A percentile compares a stretch with the other conserved stretches of the same genome.
Evolutionary conservation across 2,797 vertebrate genomes (phyloP).

Genomic region (Syngnathus acus): DNA sequence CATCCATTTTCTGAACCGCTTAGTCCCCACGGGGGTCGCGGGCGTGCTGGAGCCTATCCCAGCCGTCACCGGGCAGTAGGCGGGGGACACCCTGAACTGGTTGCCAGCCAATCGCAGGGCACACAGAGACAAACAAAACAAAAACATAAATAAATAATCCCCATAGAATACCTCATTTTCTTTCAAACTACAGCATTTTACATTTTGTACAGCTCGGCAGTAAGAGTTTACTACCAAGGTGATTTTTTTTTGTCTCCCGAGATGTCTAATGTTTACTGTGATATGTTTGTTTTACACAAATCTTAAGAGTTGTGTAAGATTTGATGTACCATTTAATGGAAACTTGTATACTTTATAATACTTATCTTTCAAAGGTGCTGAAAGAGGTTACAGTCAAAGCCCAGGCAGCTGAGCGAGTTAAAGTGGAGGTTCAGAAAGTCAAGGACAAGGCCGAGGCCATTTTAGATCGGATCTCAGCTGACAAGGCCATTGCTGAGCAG

Average conservation of each 20-base stretch:
- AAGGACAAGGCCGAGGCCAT: slow-evolving; percentile 95
- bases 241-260: not conserved
- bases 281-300: not conserved
- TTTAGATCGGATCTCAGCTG: slow-evolving; percentile 86
- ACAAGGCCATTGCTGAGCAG: slow-evolving; percentile 86
- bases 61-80: too few species aligned
- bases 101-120: too few species aligned
- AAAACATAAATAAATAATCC: not conserved
- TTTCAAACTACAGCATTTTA: not conserved
- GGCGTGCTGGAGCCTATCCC: too few species aligned
- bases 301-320: not conserved
- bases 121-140: too few species aligned
- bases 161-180: not conserved
- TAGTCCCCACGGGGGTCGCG: too few species aligned
- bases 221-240: not conserved
- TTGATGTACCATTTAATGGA: not conserved
- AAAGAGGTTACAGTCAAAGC: slow-evolving; percentile 94
- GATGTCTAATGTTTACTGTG: not conserved
- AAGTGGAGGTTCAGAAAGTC: slow-evolving; percentile 92
- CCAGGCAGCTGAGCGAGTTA: slow-evolving; percentile 88
- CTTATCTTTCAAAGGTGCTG: slow-evolving; percentile 72
- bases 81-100: too few species aligned
- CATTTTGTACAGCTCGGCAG: not conserved
- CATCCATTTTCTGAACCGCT: too few species aligned
- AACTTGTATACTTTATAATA: too few species aligned